Evolutionary conservation across 2,113 vertebrate genomes (phyloP).

Genomic region (Craseonycteris thonglongyai): DNA sequence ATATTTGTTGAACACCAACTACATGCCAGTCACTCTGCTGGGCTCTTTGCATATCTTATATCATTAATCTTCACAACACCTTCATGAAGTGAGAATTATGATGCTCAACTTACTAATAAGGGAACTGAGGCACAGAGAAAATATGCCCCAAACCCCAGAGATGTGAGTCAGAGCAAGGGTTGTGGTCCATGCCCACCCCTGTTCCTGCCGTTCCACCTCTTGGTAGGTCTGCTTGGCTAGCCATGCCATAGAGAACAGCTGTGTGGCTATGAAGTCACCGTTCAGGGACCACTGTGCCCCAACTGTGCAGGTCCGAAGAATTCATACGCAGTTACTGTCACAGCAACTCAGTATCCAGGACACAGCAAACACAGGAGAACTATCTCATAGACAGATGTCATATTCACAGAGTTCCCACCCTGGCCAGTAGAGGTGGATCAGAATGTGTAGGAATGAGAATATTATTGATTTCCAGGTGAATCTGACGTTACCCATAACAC

Average conservation of each 20-base stretch:
- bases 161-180: not conserved
- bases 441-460: not conserved
- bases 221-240: fast-evolving
- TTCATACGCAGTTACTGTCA: not conserved
- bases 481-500: not conserved
- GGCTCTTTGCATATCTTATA: not conserved
- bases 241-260: not conserved
- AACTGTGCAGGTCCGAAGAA: not conserved
- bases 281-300: fast-evolving
- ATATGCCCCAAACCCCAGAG: not conserved
- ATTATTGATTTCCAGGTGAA: not conserved
- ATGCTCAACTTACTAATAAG: not conserved
- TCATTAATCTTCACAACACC: not conserved
- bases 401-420: not conserved
- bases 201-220: not conserved
- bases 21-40: not conserved
- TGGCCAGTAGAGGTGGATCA: not conserved
- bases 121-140: not conserved
- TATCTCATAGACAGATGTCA: not conserved
- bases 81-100: not conserved
- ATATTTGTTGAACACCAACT: not conserved
- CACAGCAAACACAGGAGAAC: not conserved
- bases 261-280: not conserved
- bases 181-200: too few relatives aligned
- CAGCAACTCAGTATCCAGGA: not conserved